phyloP scores from a whole-genome alignment of 2,888 invertebrate genomes.

The Acrocyrtus sp. region DNA sequence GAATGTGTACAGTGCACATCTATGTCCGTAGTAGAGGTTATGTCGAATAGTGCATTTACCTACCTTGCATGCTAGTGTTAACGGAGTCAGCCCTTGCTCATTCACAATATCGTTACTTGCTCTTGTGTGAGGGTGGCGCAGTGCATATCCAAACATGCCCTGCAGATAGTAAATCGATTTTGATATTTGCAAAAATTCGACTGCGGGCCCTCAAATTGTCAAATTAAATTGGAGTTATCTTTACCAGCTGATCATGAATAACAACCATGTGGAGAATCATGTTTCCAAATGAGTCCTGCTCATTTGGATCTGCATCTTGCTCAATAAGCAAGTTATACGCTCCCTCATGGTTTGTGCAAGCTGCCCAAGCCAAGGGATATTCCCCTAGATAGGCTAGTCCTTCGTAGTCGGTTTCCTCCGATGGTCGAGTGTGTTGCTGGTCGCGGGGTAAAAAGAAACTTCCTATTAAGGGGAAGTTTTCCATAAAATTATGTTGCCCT shows the following conservation, averaged over 20 bases:
- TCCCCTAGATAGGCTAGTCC: constrained; percentile 97
- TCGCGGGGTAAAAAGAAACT: constrained; percentile 97
- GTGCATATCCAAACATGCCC: constrained; percentile 99
- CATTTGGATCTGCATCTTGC: constrained; percentile 92
- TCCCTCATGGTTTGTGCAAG: constrained; percentile 96
- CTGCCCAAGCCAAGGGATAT: constrained; percentile 94
- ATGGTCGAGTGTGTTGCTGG: constrained; percentile 83
- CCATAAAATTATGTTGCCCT: neutral
- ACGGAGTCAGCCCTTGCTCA: constrained; percentile 88
- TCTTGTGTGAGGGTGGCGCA: constrained; percentile 91
- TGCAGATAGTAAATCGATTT: constrained; percentile 66
- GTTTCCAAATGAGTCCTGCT: constrained; percentile 97
- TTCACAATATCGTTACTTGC: constrained; percentile 94
- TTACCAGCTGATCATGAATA: constrained; percentile 93
- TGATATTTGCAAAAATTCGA: too few relatives aligned
- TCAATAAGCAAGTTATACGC: constrained; percentile 95
- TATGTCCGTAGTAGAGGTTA: too few relatives aligned
- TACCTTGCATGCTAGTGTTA: constrained; percentile 95
- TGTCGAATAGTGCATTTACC: too few relatives aligned
- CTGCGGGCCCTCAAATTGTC: neutral
- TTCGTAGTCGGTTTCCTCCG: constrained; percentile 90
- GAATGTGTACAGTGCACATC: too few relatives aligned
- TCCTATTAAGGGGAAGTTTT: constrained; percentile 66
- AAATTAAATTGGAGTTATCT: neutral
- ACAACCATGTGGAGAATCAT: constrained; percentile 99